Evolutionary conservation across 2,888 invertebrate species (phyloP), one percentile per base, ranked within the genome.

Genomic region (Aspidiotus destructor): DNA sequence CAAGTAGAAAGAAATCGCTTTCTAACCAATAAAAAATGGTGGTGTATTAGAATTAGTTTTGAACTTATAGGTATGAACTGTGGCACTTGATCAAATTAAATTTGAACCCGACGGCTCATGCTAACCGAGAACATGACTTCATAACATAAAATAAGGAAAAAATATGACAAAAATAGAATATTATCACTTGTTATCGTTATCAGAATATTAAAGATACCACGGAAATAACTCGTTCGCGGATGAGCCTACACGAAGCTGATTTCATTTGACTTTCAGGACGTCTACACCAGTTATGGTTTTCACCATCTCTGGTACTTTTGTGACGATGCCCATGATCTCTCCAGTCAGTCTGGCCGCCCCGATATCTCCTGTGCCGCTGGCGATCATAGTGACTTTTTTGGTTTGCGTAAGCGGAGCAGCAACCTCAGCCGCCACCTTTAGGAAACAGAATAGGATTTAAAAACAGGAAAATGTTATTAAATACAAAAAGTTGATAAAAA

Each of bases 341-440:
- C 89, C 89, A 6, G 97, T 94, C 72, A 98, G 81, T 78, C 95
- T 96, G 72, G 93, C 87, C 0, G 96, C 96, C 42, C 98, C 98
- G 44, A 98, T 83, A 62, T 95, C 91, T 48, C 94, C 89, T 69
- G 83, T 84, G 42, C 97, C 97, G 74, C 89, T 89, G 1, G 95
- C 92, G 16, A 98, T 89, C 96, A 98, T 96, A 8, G 93, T 95
- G 72, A 98, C 88, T 79, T 95, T 95, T 78, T 93, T 93, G 8
- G 92, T 87, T 78, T 96, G 92, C 0, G 94, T 89, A 73, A 98
- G 79, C 8, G 97, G 97, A 41, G 95, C 95, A 52, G 97, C 93
- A 58, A 97, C 91, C 80, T 97, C 97, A 41, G 96, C 96, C 40
- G 96, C 95, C 76, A 97, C 84, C 95, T 96, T 75, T 52, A 53